A percentile compares a stretch with the other conserved stretches of the same genome.
phyloP scores from a whole-genome alignment of 2,888 invertebrate species.

The Noctua fimbriata region DNA sequence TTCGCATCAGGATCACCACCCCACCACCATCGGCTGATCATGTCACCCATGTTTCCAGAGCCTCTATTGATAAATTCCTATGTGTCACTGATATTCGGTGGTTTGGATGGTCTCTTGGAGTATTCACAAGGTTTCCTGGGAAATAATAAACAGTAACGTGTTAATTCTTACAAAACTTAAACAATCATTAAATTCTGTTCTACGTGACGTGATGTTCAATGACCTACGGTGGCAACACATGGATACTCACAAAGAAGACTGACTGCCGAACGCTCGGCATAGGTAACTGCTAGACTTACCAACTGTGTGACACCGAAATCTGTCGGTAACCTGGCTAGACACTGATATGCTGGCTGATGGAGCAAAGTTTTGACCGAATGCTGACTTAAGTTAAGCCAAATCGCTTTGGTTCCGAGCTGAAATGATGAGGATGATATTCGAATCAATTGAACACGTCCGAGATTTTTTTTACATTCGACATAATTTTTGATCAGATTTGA shows the following conservation, averaged over 20 bases:
- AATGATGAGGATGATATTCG: not conserved
- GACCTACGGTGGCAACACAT: not conserved
- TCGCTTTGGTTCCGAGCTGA: not conserved
- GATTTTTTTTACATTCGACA: not conserved
- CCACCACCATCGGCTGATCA: conserved; percentile 71
- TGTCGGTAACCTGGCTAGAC: not conserved
- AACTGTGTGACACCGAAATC: not conserved
- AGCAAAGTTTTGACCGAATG: not conserved
- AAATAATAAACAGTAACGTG: conserved; percentile 20
- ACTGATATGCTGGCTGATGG: not conserved
- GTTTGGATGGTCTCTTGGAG: not conserved
- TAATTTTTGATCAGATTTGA: not conserved
- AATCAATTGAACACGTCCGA: not conserved
- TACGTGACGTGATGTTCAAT: not conserved
- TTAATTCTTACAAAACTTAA: not conserved
- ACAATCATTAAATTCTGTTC: not conserved
- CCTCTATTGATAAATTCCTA: not conserved
- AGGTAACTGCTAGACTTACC: not conserved
- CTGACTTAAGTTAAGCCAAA: not conserved
- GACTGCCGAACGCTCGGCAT: not conserved
- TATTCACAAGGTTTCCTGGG: not conserved
- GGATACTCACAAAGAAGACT: not conserved
- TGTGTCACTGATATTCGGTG: not conserved
- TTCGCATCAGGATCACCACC: conserved; percentile 74
- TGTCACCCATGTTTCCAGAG: conserved; percentile 65